phyloP scores from a whole-genome alignment of 2,888 invertebrate species.

The Ophraella communa region DNA sequence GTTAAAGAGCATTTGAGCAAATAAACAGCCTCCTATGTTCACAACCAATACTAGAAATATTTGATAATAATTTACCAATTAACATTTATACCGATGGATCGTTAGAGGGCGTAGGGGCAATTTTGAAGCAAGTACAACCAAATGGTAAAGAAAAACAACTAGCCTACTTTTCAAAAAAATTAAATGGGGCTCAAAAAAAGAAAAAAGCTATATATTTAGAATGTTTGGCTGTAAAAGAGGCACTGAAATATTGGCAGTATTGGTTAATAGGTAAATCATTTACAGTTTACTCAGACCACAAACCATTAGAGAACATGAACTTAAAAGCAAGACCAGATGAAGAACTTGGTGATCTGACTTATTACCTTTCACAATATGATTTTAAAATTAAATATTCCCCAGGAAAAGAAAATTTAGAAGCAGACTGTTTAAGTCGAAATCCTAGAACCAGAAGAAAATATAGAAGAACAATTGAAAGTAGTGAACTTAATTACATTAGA shows the following conservation, averaged over 20 bases:
- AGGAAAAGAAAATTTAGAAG: too few relatives aligned
- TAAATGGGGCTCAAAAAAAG: constrained; percentile 2
- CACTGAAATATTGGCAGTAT: constrained; percentile 1
- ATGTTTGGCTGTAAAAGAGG: constrained; percentile 17
- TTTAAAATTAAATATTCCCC: too few relatives aligned
- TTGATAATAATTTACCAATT: background rate
- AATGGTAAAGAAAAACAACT: constrained; percentile 7
- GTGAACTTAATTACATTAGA: too few relatives aligned
- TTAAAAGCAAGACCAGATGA: constrained; percentile 38
- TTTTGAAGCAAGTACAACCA: constrained; percentile 11
- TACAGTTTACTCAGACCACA: constrained; percentile 22
- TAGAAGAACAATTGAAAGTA: too few relatives aligned
- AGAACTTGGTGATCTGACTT: constrained; percentile 35
- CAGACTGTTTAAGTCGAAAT: too few relatives aligned
- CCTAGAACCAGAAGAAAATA: too few relatives aligned
- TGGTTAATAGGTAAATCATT: background rate
- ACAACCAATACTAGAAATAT: background rate
- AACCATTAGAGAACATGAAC: constrained; percentile 29
- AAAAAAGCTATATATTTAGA: constrained; percentile 17
- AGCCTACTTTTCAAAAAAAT: constrained; percentile 13
- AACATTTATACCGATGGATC: constrained; percentile 5
- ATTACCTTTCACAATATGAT: too few relatives aligned
- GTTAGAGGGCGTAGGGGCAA: constrained; percentile 1
- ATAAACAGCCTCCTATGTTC: background rate
- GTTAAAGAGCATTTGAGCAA: background rate